Evolutionary conservation across 1,140 invertebrate species (phyloP).

Genomic region (Drosophila repleta): DNA sequence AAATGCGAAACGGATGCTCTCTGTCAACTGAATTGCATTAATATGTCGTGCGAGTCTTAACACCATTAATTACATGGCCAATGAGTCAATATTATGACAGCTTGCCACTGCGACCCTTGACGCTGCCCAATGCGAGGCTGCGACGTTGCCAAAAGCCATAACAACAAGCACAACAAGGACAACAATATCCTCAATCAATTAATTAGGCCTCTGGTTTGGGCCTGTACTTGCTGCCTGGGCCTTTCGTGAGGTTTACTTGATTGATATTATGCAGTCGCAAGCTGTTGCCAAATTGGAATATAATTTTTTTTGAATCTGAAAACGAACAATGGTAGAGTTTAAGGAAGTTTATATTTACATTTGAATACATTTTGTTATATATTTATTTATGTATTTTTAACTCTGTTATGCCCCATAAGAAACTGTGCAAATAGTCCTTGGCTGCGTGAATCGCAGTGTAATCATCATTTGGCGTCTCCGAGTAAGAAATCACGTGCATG

Average conservation of each 20-base stretch:
- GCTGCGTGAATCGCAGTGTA: slow-evolving; percentile 7
- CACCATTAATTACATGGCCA: slow-evolving; percentile 78
- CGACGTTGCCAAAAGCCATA: slow-evolving; percentile 4
- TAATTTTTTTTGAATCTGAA: not conserved
- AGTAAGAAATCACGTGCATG: slow-evolving; percentile 70
- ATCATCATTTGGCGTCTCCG: slow-evolving; percentile 52
- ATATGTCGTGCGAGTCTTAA: slow-evolving; percentile 78
- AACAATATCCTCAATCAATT: slow-evolving; percentile 63
- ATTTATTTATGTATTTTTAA: no score
- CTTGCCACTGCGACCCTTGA: slow-evolving; percentile 51
- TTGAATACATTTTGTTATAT: no score
- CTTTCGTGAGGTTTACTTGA: slow-evolving; percentile 38
- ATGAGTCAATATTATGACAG: slow-evolving; percentile 82
- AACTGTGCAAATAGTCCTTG: not conserved
- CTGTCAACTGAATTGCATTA: slow-evolving; percentile 79
- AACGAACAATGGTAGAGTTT: not conserved
- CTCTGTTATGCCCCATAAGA: not conserved
- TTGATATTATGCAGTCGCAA: slow-evolving; percentile 57
- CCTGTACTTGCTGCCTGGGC: slow-evolving; percentile 1
- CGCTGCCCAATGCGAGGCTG: not conserved
- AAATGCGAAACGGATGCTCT: slow-evolving; percentile 63
- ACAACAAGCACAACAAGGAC: slow-evolving; percentile 13
- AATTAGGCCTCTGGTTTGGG: slow-evolving; percentile 53
- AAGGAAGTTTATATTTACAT: no score
- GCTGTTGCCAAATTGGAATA: not conserved